Percentiles rank a stretch among this genome's conserved stretches.
Conservation (phyloP, 2,113 vertebrate genomes). For the Zootoca vivipara region DNA sequence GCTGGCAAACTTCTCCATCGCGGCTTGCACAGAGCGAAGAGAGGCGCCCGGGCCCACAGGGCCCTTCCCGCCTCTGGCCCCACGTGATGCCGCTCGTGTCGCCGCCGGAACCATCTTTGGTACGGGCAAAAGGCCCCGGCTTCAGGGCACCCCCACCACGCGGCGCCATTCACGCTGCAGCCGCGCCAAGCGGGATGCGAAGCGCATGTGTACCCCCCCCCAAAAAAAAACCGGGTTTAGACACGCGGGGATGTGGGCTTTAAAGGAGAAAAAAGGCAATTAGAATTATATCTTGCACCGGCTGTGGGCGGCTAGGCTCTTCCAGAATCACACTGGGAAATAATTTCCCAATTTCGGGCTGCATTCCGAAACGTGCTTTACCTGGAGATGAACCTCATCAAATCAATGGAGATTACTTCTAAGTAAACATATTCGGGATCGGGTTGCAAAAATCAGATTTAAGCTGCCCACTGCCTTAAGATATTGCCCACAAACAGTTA, state of each 20-base stretch:
- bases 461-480: neutral
- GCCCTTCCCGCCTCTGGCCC: neutral
- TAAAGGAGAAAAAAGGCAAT: neutral
- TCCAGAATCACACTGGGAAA: neutral
- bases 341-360: neutral
- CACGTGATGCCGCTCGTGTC: conserved; percentile 8
- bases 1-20: conserved; percentile 81
- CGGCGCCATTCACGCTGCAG: neutral
- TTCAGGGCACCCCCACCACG: neutral
- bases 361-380: neutral
- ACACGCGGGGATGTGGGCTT: neutral
- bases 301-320: neutral
- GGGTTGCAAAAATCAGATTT: neutral
- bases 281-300: too few species aligned
- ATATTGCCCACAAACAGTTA: neutral
- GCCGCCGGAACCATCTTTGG: conserved; percentile 39
- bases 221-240: neutral
- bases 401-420: neutral
- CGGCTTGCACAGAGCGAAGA: neutral
- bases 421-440: neutral
- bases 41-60: neutral
- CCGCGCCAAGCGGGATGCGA: too few species aligned
- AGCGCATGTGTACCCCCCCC: neutral
- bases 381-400: neutral
- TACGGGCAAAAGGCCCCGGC: neutral